phyloP scores from a whole-genome alignment of 1,140 invertebrate genomes.

The Bactericera cockerelli region DNA sequence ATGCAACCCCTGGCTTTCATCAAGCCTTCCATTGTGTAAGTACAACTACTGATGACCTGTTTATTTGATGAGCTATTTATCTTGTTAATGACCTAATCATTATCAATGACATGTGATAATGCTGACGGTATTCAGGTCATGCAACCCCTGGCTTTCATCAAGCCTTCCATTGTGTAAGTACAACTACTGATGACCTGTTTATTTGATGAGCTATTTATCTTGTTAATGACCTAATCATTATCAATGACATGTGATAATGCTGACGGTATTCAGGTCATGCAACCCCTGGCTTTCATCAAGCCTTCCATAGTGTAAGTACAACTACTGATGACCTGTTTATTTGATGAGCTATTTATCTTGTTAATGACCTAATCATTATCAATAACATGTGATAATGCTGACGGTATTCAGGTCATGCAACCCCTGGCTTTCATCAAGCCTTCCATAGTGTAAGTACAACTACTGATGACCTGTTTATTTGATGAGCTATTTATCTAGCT shows the following conservation, averaged over 20 bases:
- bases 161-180: constrained; percentile 31
- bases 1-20: constrained; percentile 38
- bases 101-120: constrained; percentile 38
- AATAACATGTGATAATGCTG: constrained; percentile 40
- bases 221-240: not conserved
- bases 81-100: not conserved
- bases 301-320: constrained; percentile 32
- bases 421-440: constrained; percentile 34
- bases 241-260: constrained; percentile 40
- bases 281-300: constrained; percentile 35
- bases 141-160: constrained; percentile 36
- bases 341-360: not conserved
- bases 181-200: no score
- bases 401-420: constrained; percentile 35
- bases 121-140: constrained; percentile 34
- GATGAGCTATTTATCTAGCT: not conserved
- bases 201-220: not conserved
- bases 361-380: not conserved
- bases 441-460: constrained; percentile 31
- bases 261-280: constrained; percentile 34
- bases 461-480: not conserved
- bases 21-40: constrained; percentile 31
- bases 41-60: no score
- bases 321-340: no score
- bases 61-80: constrained; percentile 1